Evolutionary conservation across 2,888 invertebrate species (phyloP).

Genomic region (Agelastica alni): DNA sequence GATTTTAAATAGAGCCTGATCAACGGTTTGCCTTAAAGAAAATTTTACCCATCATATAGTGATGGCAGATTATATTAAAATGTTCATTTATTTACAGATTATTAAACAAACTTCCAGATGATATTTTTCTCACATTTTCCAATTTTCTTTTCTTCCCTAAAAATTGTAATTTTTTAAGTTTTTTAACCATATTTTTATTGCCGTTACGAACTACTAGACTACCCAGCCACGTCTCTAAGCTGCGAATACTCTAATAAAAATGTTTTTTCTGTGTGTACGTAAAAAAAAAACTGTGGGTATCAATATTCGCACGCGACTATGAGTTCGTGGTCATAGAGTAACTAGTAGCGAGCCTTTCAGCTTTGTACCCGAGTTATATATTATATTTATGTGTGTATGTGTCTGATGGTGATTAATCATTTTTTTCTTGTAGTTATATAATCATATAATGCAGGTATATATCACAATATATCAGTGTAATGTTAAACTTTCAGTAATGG

Average conservation of each 20-base stretch:
- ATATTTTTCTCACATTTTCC: too few species aligned
- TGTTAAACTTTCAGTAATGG: constrained; percentile 6
- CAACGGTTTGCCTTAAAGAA: too few species aligned
- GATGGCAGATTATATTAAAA: too few species aligned
- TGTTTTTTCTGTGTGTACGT: constrained; percentile 5
- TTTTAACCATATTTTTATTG: too few species aligned
- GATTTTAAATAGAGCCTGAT: too few species aligned
- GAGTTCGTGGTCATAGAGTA: not conserved
- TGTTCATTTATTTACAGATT: too few species aligned
- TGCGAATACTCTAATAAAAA: not conserved
- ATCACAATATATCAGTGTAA: constrained; percentile 13
- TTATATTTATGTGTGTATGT: constrained; percentile 5
- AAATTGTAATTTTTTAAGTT: too few species aligned
- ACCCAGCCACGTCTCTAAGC: too few species aligned
- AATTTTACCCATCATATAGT: too few species aligned
- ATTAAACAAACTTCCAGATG: too few species aligned
- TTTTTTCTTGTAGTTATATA: constrained; percentile 8
- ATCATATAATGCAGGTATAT: constrained; percentile 13
- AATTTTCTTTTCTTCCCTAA: too few species aligned
- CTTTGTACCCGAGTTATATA: not conserved
- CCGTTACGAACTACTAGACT: too few species aligned
- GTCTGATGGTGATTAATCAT: constrained; percentile 19
- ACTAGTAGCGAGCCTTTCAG: not conserved
- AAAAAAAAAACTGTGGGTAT: constrained; percentile 5
- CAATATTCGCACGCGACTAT: constrained; percentile 13